Percentiles rank a stretch among this genome's conserved stretches.
These are phyloP conservation scores for Scrobipalpa costella DNA, from an alignment of 2,888 invertebrate species.

Conservation along the genomic window DNA sequence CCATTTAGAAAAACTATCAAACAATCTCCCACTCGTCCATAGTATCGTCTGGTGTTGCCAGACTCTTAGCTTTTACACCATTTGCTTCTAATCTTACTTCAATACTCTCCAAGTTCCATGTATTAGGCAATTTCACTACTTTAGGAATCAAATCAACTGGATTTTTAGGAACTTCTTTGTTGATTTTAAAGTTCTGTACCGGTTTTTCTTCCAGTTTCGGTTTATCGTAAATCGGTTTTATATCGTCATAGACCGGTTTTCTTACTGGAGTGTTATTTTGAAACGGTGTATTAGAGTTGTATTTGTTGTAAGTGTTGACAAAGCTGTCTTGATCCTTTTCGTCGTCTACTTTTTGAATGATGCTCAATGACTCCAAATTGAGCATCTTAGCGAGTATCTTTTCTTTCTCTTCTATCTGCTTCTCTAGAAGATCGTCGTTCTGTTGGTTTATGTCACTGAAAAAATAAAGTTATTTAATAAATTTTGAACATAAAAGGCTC, in stretches of 20 bases:
- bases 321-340: conserved; percentile 33
- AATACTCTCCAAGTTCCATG: conserved; percentile 81
- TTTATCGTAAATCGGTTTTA: conserved; percentile 4
- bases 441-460: conserved; percentile 76
- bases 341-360: conserved; percentile 37
- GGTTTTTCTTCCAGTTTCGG: conserved; percentile 9
- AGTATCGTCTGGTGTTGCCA: conserved; percentile 66
- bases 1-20: conserved; percentile 46
- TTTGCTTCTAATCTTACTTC: conserved; percentile 62
- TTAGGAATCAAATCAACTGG: conserved; percentile 68
- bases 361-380: conserved; percentile 80
- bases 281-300: conserved; percentile 33
- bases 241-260: conserved; percentile 24
- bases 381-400: conserved; percentile 85
- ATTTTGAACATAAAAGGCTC: too few species aligned
- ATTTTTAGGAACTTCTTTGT: conserved; percentile 30
- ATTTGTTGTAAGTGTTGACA: conserved; percentile 28
- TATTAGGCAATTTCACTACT: conserved; percentile 78
- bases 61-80: conserved; percentile 45
- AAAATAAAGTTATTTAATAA: neutral
- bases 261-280: conserved; percentile 26
- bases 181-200: neutral
- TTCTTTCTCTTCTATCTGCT: conserved; percentile 88
- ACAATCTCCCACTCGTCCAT: conserved; percentile 75
- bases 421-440: conserved; percentile 84